These are phyloP conservation scores for Ondatra zibethicus DNA, from an alignment of 2,113 vertebrate genomes.

Conservation along the genomic window DNA sequence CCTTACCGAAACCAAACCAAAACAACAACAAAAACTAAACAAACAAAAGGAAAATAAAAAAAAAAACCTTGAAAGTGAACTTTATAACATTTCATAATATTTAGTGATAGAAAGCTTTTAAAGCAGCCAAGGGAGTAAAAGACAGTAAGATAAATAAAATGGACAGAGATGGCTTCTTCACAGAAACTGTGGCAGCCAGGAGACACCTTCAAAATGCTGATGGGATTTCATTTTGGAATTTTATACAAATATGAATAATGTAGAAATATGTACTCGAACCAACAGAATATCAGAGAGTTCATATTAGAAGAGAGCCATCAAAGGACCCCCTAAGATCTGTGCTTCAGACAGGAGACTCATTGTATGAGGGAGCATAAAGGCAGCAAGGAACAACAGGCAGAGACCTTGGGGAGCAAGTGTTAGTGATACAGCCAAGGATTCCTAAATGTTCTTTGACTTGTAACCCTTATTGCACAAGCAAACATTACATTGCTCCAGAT, in stretches of 20 bases:
- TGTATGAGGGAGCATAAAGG: not conserved
- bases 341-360: not conserved
- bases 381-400: not conserved
- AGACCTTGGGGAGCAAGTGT: not conserved
- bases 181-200: not conserved
- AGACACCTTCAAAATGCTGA: not conserved
- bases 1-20: not conserved
- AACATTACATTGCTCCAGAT: not conserved
- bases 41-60: not conserved
- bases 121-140: not conserved
- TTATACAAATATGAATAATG: not conserved
- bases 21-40: too few species aligned
- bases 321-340: not conserved
- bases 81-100: not conserved
- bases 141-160: not conserved
- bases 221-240: not conserved
- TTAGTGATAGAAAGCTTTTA: not conserved
- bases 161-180: not conserved
- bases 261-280: not conserved
- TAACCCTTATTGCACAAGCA: not conserved
- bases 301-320: not conserved
- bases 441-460: not conserved
- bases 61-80: not conserved
- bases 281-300: not conserved
- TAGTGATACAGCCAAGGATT: not conserved